Base-by-base conservation (phyloP, 2,888 invertebrate species). In the Bedellia somnulentella region DNA sequence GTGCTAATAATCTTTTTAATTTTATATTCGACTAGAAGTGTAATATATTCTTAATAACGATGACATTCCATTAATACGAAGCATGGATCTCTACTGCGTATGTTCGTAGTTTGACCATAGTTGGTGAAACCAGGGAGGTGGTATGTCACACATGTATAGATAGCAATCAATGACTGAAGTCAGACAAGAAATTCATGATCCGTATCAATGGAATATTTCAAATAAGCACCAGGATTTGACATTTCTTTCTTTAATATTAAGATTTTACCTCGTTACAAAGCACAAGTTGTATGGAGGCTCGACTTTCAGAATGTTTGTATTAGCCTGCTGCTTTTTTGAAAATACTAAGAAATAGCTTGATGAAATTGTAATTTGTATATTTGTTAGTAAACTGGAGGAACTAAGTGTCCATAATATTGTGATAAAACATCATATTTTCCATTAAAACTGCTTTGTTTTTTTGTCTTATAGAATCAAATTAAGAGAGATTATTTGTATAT, bases 1-100 rank as follows among this genome's bases (percentile, higher is more conserved):
- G 75, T 75, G 70, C 73, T 75, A 75, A 73, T 73, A 67, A 57
- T 66, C 57, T 57, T 70, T 70, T 62, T 68, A 73, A 68, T 67
- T 66, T 33, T 57, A 61, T 63, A 54, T 57, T 29, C 22, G 29
- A 58, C 55, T 52, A 52, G 53, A 56, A 54, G 55, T 73, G 67
- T 73, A 71, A 64, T 68, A 66, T 70, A 73, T 58, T 58, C 12
- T 27, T 57, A 59, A 57, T 59, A 62, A 58, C 49, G 50, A 58
- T 51, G 49, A 63, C 67, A 70, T 70, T 70, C 68, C 70, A 59
- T 71, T 68, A 49, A 63, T 60, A 64, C 64, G 56, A 57, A 64
- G 68, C 66, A 63, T 62, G 58, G 56, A 63, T 67, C 60, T 64
- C 58, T 52, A 47, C 34, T n/a, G n/a, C n/a, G n/a, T n/a, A n/a